phyloP scores from a whole-genome alignment of 2,797 vertebrate genomes.

The Buceros bicornis region DNA sequence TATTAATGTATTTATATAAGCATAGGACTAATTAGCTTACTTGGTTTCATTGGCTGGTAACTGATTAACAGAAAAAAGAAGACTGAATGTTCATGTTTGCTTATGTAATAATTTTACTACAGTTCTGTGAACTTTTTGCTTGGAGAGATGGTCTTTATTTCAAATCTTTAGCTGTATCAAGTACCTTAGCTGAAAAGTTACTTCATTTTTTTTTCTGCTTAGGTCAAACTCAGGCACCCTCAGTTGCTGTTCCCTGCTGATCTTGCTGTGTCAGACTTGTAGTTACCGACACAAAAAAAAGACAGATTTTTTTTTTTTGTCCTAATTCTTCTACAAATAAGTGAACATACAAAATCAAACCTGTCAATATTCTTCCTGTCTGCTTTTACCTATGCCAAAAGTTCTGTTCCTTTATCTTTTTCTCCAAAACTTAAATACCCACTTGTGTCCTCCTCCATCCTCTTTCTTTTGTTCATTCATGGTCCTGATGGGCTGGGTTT shows the following conservation, averaged over 20 bases:
- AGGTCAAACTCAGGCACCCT: background rate
- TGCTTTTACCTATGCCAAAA: background rate
- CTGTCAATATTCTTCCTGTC: background rate
- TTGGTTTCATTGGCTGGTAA: constrained; percentile 57
- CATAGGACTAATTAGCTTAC: constrained; percentile 15
- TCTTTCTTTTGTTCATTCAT: background rate
- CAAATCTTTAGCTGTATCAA: background rate
- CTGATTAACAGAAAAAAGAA: constrained; percentile 59
- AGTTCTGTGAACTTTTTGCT: constrained; percentile 79
- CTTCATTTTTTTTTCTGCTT: background rate
- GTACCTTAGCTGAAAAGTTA: background rate
- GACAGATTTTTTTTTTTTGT: background rate
- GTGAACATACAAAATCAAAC: background rate
- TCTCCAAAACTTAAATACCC: background rate
- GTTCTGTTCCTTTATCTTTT: background rate
- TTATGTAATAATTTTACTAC: constrained; percentile 47
- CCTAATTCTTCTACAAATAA: background rate
- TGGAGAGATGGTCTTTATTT: constrained; percentile 80
- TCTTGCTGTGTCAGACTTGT: constrained; percentile 11
- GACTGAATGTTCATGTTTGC: constrained; percentile 62
- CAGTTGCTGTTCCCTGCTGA: background rate
- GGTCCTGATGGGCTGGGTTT: background rate
- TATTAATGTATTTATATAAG: constrained; percentile 30
- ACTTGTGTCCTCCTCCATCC: background rate
- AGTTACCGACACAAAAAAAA: background rate